A percentile compares a stretch with the other conserved stretches of the same genome.
Conservation (phyloP, 2,113 vertebrate species). For the Podocnemis expansa region DNA sequence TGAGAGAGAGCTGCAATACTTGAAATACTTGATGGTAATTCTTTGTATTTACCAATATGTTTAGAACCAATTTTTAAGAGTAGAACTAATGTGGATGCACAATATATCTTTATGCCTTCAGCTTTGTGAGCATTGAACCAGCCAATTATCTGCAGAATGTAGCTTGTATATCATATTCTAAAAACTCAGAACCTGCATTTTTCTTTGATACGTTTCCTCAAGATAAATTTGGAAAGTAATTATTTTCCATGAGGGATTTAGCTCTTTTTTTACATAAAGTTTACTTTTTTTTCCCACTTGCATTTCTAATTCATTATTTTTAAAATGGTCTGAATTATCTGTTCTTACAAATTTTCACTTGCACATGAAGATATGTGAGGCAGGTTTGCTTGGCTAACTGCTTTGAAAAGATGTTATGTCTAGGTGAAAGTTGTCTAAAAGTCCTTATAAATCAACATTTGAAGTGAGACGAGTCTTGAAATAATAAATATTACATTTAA, state of each 20-base stretch:
- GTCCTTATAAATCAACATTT: not conserved
- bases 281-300: not conserved
- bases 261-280: not conserved
- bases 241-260: conserved; percentile 10
- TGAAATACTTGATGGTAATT: conserved; percentile 2
- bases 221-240: not conserved
- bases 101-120: not conserved
- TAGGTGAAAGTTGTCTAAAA: conserved; percentile 6
- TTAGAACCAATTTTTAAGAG: not conserved
- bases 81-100: not conserved
- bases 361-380: not conserved
- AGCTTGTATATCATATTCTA: conserved; percentile 17
- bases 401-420: conserved; percentile 12
- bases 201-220: not conserved
- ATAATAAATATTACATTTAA: conserved; percentile 6
- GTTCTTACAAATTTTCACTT: not conserved
- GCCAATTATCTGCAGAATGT: conserved; percentile 38
- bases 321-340: not conserved
- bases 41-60: rapidly evolving
- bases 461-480: conserved; percentile 9
- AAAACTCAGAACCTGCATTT: not conserved
- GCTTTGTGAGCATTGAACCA: conserved; percentile 16
- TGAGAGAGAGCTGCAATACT: conserved; percentile 28
- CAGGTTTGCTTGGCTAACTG: not conserved
- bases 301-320: not conserved